Evolutionary conservation across 2,797 vertebrate genomes (phyloP).

Genomic region (Hydrophis major): DNA sequence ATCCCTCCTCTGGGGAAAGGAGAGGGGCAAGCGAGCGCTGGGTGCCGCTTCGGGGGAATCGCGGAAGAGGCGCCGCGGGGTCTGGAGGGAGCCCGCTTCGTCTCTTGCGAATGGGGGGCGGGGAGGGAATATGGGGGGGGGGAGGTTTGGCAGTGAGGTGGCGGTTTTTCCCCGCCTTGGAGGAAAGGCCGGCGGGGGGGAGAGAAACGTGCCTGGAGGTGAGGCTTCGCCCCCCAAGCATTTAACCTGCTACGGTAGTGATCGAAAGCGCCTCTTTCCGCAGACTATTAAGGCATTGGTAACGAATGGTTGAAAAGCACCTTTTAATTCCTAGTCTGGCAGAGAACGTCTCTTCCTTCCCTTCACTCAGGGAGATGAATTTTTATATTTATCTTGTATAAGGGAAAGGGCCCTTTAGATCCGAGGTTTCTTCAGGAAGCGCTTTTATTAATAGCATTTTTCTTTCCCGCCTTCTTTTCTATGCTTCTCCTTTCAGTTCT

Average conservation of each 20-base stretch:
- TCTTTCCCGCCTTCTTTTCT: conserved; percentile 4
- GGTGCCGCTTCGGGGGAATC: conserved; percentile 5
- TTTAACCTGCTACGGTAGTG: neutral
- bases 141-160: neutral
- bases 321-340: conserved; percentile 57
- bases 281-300: conserved; percentile 34
- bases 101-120: neutral
- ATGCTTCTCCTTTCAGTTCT: conserved; percentile 45
- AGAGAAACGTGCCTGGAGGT: neutral
- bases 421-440: conserved; percentile 35
- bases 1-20: neutral
- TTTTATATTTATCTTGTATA: neutral
- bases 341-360: conserved; percentile 10
- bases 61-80: neutral
- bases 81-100: neutral
- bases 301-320: conserved; percentile 73
- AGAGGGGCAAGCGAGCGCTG: neutral
- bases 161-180: neutral
- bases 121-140: neutral
- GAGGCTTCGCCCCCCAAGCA: neutral
- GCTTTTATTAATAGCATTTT: conserved; percentile 22
- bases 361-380: neutral
- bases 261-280: neutral
- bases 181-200: neutral
- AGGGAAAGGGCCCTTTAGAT: neutral